Base-by-base conservation (phyloP, 2,113 vertebrate species). In the Andinoacara biseriatus region DNA sequence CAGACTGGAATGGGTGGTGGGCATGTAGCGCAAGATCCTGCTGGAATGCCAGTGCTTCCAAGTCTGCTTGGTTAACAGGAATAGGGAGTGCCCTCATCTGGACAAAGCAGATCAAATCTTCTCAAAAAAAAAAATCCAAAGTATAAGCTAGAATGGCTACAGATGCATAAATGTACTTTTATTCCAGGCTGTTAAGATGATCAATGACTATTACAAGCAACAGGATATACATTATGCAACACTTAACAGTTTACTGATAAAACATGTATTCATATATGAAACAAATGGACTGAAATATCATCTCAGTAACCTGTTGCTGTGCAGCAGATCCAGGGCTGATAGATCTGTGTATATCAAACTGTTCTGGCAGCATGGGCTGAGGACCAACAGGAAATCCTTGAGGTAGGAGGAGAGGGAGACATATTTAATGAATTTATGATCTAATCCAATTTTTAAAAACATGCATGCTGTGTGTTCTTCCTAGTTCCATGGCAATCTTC, bases 11-110 rank as follows among this genome's bases (percentile, higher is more conserved):
- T 81, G 96, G 94, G 60, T 95, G 96, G 67, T 97, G 96, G 74
- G 95, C 91, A 86, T 97, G 97, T 43, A 97, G 85, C 74, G 97
- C 96, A 22, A 99, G 95, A 81, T 99, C 98, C 76, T 97, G 97
- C 56, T 98, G 97, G 18, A 97, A 92, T 1, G 96, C 87, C 65
- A 98, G 91, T 1, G 97, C 97, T 84, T 99, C 97, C 75, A 99
- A 82, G 0, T 97, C 96, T n/a, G 96, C 95, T 18, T 97, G 97
- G 75, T 96, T 97, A 63, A 98, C 86, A 74, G 97, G 96, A 86
- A 98, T 90, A 7, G 94, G 91, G 20, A 94, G 87, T 1, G 91
- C 94, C 91, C 95, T 97, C 94, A 99, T 96, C 97, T 99, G 86
- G 49, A 67, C 15, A 76, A 76, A 3, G 26, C 10, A n/a, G 31